Conservation (phyloP, 2,888 invertebrate species). For the Alloscopus bannaensis region DNA sequence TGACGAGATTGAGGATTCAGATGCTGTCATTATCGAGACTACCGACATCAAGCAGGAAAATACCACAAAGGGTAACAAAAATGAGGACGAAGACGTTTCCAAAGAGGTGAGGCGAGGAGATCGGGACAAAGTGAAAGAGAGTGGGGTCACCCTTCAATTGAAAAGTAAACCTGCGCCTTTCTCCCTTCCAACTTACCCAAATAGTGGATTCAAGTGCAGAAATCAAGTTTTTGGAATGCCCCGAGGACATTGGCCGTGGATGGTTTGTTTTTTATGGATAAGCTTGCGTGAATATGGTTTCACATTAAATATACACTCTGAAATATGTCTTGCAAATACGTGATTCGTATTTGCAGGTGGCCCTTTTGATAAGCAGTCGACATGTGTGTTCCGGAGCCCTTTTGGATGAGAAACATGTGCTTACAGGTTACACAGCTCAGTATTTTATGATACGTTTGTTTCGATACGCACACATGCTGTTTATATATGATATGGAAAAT, state of each 20-base stretch:
- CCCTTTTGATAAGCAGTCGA: conserved; percentile 52
- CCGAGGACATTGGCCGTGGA: conserved; percentile 66
- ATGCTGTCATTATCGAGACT: conserved; percentile 3
- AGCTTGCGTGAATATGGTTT: neutral
- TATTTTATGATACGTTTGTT: no score
- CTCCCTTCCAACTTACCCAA: conserved; percentile 8
- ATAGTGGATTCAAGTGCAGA: no score
- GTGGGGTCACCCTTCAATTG: neutral
- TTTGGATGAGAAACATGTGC: conserved; percentile 55
- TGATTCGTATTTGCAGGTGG: conserved; percentile 45
- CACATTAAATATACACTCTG: neutral
- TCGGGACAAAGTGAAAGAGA: conserved; percentile 12
- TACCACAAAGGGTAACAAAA: neutral
- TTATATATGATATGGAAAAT: no score
- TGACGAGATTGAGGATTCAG: neutral
- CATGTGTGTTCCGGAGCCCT: conserved; percentile 63
- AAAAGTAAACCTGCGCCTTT: neutral
- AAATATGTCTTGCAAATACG: neutral
- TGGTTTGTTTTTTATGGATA: conserved; percentile 33
- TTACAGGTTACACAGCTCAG: no score
- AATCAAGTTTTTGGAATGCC: conserved; percentile 55
- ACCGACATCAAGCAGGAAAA: conserved; percentile 6
- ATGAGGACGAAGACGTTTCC: neutral
- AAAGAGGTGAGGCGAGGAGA: conserved; percentile 27
- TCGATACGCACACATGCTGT: no score